phyloP scores from a whole-genome alignment of 1,140 invertebrate genomes.

The Psilanteris sp. region DNA sequence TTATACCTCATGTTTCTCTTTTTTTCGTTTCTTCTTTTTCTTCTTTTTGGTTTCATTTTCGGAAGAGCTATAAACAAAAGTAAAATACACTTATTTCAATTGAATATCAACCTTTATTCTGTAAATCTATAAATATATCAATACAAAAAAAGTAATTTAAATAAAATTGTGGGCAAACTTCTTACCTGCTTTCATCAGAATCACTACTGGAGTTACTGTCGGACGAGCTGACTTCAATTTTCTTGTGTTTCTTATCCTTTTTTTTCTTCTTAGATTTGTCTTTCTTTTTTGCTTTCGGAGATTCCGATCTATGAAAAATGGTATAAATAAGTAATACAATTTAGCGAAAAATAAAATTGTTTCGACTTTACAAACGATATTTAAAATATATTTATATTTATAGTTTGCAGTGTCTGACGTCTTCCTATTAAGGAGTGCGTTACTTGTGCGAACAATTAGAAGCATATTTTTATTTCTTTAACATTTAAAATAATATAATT shows the following conservation, averaged over 20 bases:
- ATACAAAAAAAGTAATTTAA: conserved; percentile 12
- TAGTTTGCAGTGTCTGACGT: conserved; percentile 75
- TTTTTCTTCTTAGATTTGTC: conserved; percentile 77
- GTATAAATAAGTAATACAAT: conserved; percentile 20
- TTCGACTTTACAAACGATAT: conserved; percentile 64
- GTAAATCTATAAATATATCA: too few species aligned
- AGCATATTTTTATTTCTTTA: conserved; percentile 67
- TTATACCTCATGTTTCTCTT: conserved; percentile 75
- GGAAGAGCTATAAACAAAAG: conserved; percentile 64
- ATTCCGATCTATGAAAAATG: conserved; percentile 75
- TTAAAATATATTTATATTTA: conserved; percentile 65
- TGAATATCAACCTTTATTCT: too few species aligned
- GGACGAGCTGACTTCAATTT: conserved; percentile 71
- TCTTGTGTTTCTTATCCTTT: conserved; percentile 75
- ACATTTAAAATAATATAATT: conserved; percentile 63
- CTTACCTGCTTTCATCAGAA: conserved; percentile 70
- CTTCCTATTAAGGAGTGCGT: conserved; percentile 77
- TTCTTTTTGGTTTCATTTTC: conserved; percentile 73
- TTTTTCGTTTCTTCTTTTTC: conserved; percentile 75
- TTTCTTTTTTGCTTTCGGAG: conserved; percentile 75
- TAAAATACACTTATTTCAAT: conserved; percentile 1
- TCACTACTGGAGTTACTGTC: conserved; percentile 74
- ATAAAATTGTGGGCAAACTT: too few species aligned
- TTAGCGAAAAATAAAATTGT: conserved; percentile 5
- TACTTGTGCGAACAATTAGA: conserved; percentile 78